Evolutionary conservation across 2,888 invertebrate species (phyloP).

Genomic region (Allolobophora icterica): DNA sequence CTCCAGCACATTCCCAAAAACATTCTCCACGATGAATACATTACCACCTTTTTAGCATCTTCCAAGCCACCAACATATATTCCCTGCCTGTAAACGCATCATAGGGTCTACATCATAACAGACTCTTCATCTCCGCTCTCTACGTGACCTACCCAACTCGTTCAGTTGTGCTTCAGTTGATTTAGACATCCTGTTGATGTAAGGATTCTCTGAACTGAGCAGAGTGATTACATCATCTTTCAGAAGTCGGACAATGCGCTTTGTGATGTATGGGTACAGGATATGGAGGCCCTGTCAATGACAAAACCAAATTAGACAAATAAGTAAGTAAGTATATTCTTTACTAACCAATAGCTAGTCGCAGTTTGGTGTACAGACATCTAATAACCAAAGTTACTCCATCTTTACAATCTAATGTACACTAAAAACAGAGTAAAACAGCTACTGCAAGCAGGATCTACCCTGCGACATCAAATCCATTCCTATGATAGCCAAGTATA

Average conservation of each 20-base stretch:
- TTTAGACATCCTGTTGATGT: conserved; percentile 74
- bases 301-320: background rate
- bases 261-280: conserved; percentile 46
- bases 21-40: too few relatives aligned
- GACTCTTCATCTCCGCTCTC: background rate
- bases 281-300: conserved; percentile 46
- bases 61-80: too few relatives aligned
- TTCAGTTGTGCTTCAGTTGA: conserved; percentile 75
- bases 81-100: too few relatives aligned
- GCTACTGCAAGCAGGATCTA: background rate
- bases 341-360: too few relatives aligned
- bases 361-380: too few relatives aligned
- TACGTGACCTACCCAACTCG: conserved; percentile 73
- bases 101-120: too few relatives aligned
- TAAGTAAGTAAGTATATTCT: too few relatives aligned
- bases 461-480: background rate
- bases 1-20: too few relatives aligned
- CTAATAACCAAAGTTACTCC: too few relatives aligned
- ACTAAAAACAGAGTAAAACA: background rate
- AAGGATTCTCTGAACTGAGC: conserved; percentile 81
- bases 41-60: too few relatives aligned
- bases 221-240: conserved; percentile 80
- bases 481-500: background rate
- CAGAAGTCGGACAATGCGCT: conserved; percentile 75
- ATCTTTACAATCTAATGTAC: background rate